Conservation (phyloP, 2,113 vertebrate genomes). For the Todiramphus saurophagus region DNA sequence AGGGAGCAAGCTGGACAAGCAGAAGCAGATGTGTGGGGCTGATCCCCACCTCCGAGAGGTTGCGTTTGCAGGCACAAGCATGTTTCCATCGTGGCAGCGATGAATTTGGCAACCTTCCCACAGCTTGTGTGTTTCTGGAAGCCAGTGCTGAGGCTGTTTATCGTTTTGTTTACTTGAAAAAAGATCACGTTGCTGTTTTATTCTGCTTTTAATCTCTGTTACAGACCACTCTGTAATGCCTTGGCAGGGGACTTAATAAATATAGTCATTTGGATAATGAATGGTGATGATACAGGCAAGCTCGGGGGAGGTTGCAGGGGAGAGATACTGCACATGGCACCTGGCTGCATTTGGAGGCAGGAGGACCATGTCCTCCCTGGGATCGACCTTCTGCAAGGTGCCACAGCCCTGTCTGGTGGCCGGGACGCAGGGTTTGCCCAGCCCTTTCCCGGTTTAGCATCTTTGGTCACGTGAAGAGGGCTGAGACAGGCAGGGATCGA, state of each 20-base stretch:
- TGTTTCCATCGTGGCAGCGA: not conserved
- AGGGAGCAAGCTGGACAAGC: not conserved
- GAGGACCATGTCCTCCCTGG: not conserved
- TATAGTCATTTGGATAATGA: conserved; percentile 61
- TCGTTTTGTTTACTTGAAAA: not conserved
- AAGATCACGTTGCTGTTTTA: not conserved
- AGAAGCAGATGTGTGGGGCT: not conserved
- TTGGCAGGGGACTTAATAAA: conserved; percentile 62
- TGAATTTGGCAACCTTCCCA: not conserved
- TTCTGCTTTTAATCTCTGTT: conserved; percentile 61
- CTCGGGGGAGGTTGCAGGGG: not conserved
- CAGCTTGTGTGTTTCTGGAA: not conserved
- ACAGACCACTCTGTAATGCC: conserved; percentile 34
- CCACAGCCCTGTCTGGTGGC: not conserved
- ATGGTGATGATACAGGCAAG: conserved; percentile 36
- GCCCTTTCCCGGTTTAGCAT: not conserved
- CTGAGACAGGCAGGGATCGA: not conserved
- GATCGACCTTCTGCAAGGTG: fast-evolving
- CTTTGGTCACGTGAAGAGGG: not conserved
- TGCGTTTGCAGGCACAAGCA: not conserved
- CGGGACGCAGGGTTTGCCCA: not conserved
- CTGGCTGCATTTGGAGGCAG: not conserved
- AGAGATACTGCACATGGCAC: not conserved
- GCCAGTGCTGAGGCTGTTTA: not conserved
- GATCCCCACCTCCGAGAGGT: not conserved